Evolutionary conservation across 2,797 vertebrate species (phyloP).

Genomic region (Halcyon chelicuti): DNA sequence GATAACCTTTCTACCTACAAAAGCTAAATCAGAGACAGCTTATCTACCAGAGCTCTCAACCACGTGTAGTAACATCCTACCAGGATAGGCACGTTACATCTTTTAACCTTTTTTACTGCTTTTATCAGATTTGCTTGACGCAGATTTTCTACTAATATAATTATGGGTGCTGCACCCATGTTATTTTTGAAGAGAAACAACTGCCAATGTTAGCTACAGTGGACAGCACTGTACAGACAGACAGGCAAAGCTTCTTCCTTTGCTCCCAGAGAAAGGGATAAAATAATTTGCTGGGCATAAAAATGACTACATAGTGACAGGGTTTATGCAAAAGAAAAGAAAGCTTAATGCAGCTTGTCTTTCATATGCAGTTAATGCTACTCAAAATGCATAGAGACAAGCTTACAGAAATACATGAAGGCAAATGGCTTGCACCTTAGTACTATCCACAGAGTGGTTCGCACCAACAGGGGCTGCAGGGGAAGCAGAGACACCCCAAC

Average conservation of each 20-base stretch:
- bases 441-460: background rate
- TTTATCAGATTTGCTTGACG: conserved; percentile 20
- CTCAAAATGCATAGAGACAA: background rate
- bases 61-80: background rate
- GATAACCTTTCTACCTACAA: conserved; percentile 53
- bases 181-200: conserved; percentile 5
- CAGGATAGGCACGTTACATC: background rate
- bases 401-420: background rate
- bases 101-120: conserved; percentile 10
- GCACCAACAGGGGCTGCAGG: background rate
- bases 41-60: conserved; percentile 1
- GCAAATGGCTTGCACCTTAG: background rate
- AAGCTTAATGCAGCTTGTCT: background rate
- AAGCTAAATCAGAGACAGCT: conserved; percentile 53
- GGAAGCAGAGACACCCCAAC: background rate
- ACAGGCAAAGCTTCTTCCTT: background rate
- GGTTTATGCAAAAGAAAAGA: background rate
- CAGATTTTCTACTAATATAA: background rate
- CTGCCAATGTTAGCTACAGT: background rate
- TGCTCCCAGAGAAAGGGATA: background rate
- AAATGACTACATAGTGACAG: background rate
- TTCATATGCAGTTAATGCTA: background rate
- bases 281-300: background rate
- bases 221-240: background rate
- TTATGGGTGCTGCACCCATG: background rate